phyloP scores from a whole-genome alignment of 2,888 invertebrate genomes.

The Drepana falcataria region DNA sequence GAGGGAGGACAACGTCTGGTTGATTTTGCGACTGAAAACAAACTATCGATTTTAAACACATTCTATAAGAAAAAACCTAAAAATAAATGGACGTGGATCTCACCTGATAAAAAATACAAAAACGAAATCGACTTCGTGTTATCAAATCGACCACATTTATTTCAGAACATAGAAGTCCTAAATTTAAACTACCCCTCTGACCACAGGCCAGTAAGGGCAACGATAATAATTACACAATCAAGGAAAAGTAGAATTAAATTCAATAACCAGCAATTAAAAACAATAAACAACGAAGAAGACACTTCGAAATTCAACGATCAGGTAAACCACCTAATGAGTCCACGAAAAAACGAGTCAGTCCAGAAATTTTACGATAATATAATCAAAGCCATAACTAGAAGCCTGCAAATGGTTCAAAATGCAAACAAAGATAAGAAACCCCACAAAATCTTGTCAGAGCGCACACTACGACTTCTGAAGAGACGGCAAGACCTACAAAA shows the following conservation, averaged over 20 bases:
- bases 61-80: conserved; percentile 14
- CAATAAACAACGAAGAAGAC: conserved; percentile 8
- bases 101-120: conserved; percentile 10
- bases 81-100: conserved; percentile 19
- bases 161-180: conserved; percentile 13
- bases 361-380: conserved; percentile 13
- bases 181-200: conserved; percentile 10
- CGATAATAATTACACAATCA: background rate
- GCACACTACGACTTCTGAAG: conserved; percentile 6
- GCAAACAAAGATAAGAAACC: background rate
- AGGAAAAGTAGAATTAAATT: background rate
- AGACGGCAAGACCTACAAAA: conserved; percentile 13
- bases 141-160: conserved; percentile 9
- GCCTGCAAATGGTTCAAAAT: conserved; percentile 1
- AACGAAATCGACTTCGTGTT: conserved; percentile 20
- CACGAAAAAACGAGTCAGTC: conserved; percentile 4
- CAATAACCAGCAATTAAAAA: background rate
- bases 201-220: background rate
- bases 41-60: conserved; percentile 17
- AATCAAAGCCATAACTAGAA: conserved; percentile 8
- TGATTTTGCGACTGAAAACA: conserved; percentile 18
- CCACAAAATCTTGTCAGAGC: conserved; percentile 9
- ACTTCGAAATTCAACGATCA: conserved; percentile 6
- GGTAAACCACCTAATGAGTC: conserved; percentile 1
- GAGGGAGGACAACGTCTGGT: conserved; percentile 19